These are phyloP conservation scores for Rhogogaster chlorosoma DNA, from an alignment of 2,888 invertebrate species.

Conservation along the genomic window DNA sequence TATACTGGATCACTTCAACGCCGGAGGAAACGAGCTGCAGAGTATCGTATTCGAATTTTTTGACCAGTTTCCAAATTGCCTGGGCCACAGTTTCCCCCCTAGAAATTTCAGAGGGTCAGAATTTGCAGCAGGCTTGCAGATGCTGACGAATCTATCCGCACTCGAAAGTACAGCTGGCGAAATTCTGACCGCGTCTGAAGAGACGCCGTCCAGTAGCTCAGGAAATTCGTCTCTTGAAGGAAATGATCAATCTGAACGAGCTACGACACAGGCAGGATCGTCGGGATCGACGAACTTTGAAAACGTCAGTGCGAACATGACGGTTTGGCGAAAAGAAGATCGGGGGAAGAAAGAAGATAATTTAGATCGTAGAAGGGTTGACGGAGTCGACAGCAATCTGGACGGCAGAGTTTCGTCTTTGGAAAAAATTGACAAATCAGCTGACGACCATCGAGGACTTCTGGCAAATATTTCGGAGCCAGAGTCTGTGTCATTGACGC, in stretches of 20 bases:
- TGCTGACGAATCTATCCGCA: background rate
- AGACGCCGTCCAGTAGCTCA: background rate
- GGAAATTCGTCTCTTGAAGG: background rate
- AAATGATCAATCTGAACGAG: background rate
- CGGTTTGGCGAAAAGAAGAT: background rate
- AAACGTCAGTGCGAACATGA: background rate
- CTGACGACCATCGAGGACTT: background rate
- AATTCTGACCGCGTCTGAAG: constrained; percentile 13
- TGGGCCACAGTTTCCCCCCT: background rate
- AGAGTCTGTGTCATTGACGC: background rate
- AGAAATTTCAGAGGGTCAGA: background rate
- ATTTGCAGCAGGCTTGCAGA: background rate
- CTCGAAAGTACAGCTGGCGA: background rate
- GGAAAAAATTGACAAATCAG: constrained; percentile 11
- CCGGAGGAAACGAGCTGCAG: background rate
- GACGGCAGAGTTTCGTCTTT: background rate
- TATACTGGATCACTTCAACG: constrained; percentile 21
- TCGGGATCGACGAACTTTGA: background rate
- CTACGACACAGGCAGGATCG: background rate
- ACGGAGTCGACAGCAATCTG: background rate
- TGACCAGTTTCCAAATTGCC: background rate
- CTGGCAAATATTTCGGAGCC: background rate
- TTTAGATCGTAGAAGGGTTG: background rate
- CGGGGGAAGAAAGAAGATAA: background rate
- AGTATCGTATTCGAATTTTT: constrained; percentile 1